Base-by-base conservation (phyloP, 1,140 invertebrate genomes). In the Pseudomyrmex concolor region DNA sequence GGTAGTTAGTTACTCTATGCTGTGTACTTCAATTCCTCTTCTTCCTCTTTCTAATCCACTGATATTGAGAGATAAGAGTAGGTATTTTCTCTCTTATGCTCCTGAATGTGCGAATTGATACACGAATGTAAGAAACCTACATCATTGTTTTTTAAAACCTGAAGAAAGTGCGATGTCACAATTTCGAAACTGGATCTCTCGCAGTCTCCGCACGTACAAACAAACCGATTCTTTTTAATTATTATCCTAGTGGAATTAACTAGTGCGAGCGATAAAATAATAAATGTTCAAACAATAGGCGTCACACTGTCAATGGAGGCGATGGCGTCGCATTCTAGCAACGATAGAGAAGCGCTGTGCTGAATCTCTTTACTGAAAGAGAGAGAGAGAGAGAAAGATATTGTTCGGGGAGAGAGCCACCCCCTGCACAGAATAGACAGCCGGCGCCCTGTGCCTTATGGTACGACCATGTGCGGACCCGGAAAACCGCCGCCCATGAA, bases 401-500 rank as follows among this genome's bases (percentile, higher is more conserved):
- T 43, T 62, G 50, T 12, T 70, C 60, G 50, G 81, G 73, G 74
- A 86, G 74, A 86, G 83, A 72, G 83, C 85, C 85, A 87, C 86
- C 86, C 86, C 82, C 81, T 87, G 86, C 81, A 87, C 62, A 51
- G 43, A n/a, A 64, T 15, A 19, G 13, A 78, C 76, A 72, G 85
- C 86, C 85, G 86, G 85, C 86, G 85, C 81, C 81, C 86, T 67
- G 48, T 66, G 73, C n/a, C 12, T 48, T 66, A 34, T 25, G 59
- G 59, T 76, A 82, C 51, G 63, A 87, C 85, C 86, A 87, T 87
- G 86, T 87, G 86, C 81, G 85, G 85, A 81, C 86, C 83, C 76
- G 43, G 76, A 48, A 86, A 87, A 87, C 85, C 86, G 86, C 86
- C 85, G 86, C 86, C 86, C 85, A 86, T 87, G 77, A 60, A 76